Conservation (phyloP, 2,797 vertebrate genomes). For the Brotula barbata region DNA sequence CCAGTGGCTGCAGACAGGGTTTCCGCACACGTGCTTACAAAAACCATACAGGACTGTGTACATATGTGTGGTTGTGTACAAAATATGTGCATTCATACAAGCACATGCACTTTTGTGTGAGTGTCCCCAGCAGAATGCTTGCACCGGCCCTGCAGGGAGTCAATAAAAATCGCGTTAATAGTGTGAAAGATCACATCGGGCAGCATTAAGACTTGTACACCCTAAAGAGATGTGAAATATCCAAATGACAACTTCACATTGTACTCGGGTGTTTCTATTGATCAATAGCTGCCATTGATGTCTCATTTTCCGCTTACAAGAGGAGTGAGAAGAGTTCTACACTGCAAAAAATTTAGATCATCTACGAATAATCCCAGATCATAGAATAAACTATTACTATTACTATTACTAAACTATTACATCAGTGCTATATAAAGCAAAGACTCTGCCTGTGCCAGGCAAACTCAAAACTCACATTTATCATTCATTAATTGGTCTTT, state of each 20-base stretch:
- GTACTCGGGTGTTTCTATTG: not conserved
- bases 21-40: too few relatives aligned
- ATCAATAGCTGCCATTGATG: constrained; percentile 14
- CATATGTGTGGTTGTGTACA: not conserved
- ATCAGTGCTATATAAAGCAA: too few relatives aligned
- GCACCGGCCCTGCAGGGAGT: not conserved
- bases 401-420: too few relatives aligned
- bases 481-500: too few relatives aligned
- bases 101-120: not conserved
- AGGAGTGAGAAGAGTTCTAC: not conserved
- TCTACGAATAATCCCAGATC: not conserved
- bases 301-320: constrained; percentile 4
- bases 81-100: not conserved
- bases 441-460: too few relatives aligned
- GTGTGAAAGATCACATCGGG: constrained; percentile 15
- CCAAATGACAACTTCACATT: not conserved
- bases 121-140: constrained; percentile 6
- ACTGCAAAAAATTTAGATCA: not conserved
- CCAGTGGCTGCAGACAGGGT: not conserved
- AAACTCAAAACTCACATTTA: too few relatives aligned
- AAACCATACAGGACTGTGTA: not conserved
- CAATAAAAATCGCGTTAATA: not conserved
- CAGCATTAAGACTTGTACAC: not conserved
- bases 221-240: constrained; percentile 11
- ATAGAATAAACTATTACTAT: not conserved